phyloP scores from a whole-genome alignment of 2,888 invertebrate species.

The Drosophila imparisetae region DNA sequence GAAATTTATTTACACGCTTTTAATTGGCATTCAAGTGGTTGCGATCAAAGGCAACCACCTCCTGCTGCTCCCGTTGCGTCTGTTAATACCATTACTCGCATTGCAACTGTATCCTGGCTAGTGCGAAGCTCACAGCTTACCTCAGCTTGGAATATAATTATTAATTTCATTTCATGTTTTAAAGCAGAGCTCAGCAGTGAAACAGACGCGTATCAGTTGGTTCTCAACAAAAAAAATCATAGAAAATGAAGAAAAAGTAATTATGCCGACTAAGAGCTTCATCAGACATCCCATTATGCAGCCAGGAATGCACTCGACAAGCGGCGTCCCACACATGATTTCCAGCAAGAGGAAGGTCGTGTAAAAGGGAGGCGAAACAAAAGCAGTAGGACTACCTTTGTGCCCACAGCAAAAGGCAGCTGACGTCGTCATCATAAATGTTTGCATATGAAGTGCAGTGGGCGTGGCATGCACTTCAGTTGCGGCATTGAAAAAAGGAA shows the following conservation, averaged over 20 bases:
- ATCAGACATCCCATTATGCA: slow-evolving; percentile 80
- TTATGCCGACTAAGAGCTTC: slow-evolving; percentile 81
- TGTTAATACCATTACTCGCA: neutral
- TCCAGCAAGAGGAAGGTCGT: neutral
- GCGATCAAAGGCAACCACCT: slow-evolving; percentile 62
- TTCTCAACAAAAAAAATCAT: slow-evolving; percentile 10
- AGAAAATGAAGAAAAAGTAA: slow-evolving; percentile 63
- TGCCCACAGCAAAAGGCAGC: slow-evolving; percentile 45
- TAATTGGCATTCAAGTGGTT: slow-evolving; percentile 78
- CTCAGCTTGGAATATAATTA: slow-evolving; percentile 42
- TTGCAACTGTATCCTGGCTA: slow-evolving; percentile 22
- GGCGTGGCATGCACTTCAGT: slow-evolving; percentile 75
- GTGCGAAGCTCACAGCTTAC: slow-evolving; percentile 34
- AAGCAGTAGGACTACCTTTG: slow-evolving; percentile 70
- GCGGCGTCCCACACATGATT: slow-evolving; percentile 50
- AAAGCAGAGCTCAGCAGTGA: slow-evolving; percentile 21
- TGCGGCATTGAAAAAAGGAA: slow-evolving; percentile 67
- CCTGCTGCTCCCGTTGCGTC: slow-evolving; percentile 51
- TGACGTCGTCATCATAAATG: slow-evolving; percentile 71
- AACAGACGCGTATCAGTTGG: slow-evolving; percentile 50
- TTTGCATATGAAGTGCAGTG: slow-evolving; percentile 76
- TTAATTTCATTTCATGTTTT: slow-evolving; percentile 52
- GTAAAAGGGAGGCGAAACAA: slow-evolving; percentile 50
- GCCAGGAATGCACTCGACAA: slow-evolving; percentile 72
- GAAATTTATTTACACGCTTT: slow-evolving; percentile 77